Base-by-base conservation (phyloP, 2,113 vertebrate species). In the Zapornia atra region DNA sequence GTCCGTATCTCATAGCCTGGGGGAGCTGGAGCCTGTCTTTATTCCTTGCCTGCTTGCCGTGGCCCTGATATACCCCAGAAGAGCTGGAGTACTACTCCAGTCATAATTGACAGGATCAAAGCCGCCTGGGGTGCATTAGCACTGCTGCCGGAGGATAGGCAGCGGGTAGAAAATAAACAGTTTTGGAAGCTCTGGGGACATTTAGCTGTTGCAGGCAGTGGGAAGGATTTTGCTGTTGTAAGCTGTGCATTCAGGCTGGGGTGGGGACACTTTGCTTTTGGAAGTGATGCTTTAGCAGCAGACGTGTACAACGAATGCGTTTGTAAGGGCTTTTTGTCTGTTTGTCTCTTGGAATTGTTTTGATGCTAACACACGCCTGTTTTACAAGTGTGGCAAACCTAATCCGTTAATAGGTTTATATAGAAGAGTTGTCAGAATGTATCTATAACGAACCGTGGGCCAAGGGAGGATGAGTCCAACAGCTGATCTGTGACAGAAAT, bases 51-150 rank as follows among this genome's bases (percentile, higher is more conserved):
- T 71, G 87, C 81, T 90, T 15, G 8, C 77, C 12, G 1, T 64
- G 57, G 94, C 86, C 96, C 91, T 82, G 92, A 42, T 80, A 4
- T 51, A 88, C 56, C 95, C 86, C 86, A 68, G 90, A 93, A 95
- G 94, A 82, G 86, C 95, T 96, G 90, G 92, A 96, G 94, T 91
- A 94, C 96, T 96, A 51, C 95, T 96, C 88, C 92, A 94, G 73
- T 72, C 72, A 84, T 96, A 95, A 96, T 92, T 96, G 96, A 34
- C 86, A 82, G 96, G 96, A 95, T 96, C 96, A 96, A 89, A 96
- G 95, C 95, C 22, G 91, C 96, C 95, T 79, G 86, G 96, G 95
- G 96, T 96, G 95, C 92, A 91, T 93, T 95, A 94, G 94, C 81
- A 9, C 80, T 91, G 95, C 88, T 92, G 90, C 94, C 78, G 91